Base-by-base conservation (phyloP, 2,113 vertebrate species). In the Cyanistes caeruleus region DNA sequence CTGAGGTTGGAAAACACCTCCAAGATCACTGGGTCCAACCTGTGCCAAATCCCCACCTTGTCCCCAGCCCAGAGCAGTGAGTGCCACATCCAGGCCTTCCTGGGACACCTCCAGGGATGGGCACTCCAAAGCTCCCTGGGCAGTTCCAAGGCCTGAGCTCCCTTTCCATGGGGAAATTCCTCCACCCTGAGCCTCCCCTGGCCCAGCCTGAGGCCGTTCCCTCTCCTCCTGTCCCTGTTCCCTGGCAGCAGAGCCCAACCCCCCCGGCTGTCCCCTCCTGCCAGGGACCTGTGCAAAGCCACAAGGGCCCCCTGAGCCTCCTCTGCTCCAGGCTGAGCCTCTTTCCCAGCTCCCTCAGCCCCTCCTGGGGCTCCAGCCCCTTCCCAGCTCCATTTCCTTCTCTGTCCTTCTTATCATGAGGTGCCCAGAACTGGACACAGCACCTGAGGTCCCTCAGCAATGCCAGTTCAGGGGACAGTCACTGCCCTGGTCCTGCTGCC, bases 61-160 rank as follows among this genome's bases (percentile, higher is more conserved):
- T 39, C 24, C 6, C 24, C 63, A 89, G 30, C 70, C 48, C 70
- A 83, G 48, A 13, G 49, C n/a, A 7, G 20, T 48, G 2, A 53
- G n/a, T 43, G 48, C 30, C 35, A 69, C 0, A 0, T 22, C 41
- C 48, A 62, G 48, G 7, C 0, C 0, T 68, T 39, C 55, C 78
- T 1, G 6, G n/a, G 55, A 7, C 48, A 62, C 5, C n/a, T 48
- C 17, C 78, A 69, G 41, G 39, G 21, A 3, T 31, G 62, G 30
- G 13, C 0, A 41, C n/a, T 62, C 16, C 63, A 83, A 7, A 10
- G 10, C 15, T 35, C 55, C 21, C 55, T 55, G 55, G 39, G 70
- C n/a, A 82, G n/a, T 75, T 0, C 39, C 55, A 48, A 27, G 2
- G 13, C 11, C 13, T 75, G n/a, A n/a, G 0, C 13, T 0, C 9